Percentiles rank a stretch among this genome's conserved stretches.
Conservation (phyloP, 2,113 vertebrate species). For the Tachycineta bicolor region DNA sequence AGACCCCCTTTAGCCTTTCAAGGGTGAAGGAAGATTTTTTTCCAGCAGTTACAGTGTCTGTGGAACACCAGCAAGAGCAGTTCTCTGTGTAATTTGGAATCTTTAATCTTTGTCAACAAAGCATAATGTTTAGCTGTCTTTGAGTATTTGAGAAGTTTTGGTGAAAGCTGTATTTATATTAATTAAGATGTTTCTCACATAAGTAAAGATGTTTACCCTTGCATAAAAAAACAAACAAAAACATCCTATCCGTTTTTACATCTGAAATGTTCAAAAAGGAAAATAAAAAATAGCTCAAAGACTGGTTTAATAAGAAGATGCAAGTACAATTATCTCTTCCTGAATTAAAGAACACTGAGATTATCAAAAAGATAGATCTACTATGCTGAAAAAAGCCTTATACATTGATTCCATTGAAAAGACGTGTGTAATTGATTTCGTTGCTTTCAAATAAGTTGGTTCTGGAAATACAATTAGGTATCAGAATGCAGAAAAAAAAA, state of each 20-base stretch:
- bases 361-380: slow-evolving; percentile 52
- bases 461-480: slow-evolving; percentile 1
- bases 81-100: neutral
- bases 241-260: neutral
- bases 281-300: neutral
- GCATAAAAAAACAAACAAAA: neutral
- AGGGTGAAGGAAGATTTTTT: neutral
- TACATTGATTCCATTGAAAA: neutral
- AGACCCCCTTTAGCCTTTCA: neutral
- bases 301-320: slow-evolving; percentile 49
- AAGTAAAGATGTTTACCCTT: neutral
- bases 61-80: neutral
- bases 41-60: neutral
- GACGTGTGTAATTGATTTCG: slow-evolving; percentile 25
- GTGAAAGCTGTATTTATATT: neutral
- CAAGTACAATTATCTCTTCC: neutral
- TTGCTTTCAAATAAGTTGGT: slow-evolving; percentile 25
- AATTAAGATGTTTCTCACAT: neutral
- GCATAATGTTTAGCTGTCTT: neutral
- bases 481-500: neutral
- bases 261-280: slow-evolving; percentile 1
- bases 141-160: neutral
- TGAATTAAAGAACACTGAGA: slow-evolving; percentile 37
- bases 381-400: neutral
- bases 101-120: neutral